Base-by-base conservation (phyloP, 2,797 vertebrate genomes). In the Phataginus tetradactyla region DNA sequence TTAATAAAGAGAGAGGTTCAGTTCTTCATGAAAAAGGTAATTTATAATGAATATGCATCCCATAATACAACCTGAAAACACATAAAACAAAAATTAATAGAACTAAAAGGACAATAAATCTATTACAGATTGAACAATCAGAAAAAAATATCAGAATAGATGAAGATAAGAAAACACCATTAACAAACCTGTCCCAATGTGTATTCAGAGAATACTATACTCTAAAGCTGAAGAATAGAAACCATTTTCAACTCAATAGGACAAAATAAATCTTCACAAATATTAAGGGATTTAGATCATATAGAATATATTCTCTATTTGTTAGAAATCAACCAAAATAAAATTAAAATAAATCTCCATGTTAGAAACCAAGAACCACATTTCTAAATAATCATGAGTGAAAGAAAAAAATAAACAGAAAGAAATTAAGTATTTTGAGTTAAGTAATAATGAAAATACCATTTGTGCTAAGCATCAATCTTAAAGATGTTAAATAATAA, bases 371-470 rank as follows among this genome's bases (percentile, higher is more conserved):
- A 94, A 75, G 59, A 94, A 86, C 83, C 34, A 84, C 25, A 63
- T 25, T 84, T 89, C 45, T 85, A 71, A 91, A 84, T 51, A 87
- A 96, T 4, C 21, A 49, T 1, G 23, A 66, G 13, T 91, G 39
- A 68, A 90, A 78, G 11, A 85, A 77, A 84, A 34, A 39, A 27
- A 23, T 66, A 49, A 77, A 77, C 6, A 71, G 61, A 69, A 63
- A 85, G 79, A 91, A 78, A 63, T 83, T 83, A 90, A 89, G 51
- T 68, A 69, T 55, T 80, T 86, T 86, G 21, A 92, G 87, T 34
- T 75, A 86, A 93, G 66, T 11, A 84, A 80, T 72, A 81, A 96
- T 25, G 51, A 86, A 90, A 88, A 90, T 39, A 61, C 21, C 15
- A 64, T 63, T 74, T 87, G 57, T 86, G 39, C 27, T 90, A 85